Percentiles rank a stretch among this genome's conserved stretches.
These are phyloP conservation scores for Drosophila paracracens DNA, from an alignment of 2,888 invertebrate genomes.

Conservation along the genomic window DNA sequence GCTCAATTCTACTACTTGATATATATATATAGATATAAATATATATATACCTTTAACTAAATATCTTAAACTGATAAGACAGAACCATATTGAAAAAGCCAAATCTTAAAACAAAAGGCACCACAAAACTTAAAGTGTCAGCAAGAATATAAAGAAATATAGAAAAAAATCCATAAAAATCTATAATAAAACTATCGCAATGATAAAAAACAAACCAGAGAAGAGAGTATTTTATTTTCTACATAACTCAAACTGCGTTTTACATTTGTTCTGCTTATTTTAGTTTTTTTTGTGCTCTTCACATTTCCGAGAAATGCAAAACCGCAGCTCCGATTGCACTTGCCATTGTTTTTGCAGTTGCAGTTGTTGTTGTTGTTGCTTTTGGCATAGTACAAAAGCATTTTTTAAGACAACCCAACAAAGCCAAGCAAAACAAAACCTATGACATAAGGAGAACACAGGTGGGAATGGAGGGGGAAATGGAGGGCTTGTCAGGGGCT, in stretches of 20 bases:
- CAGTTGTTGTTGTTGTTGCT: constrained; percentile 12
- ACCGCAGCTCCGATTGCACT: constrained; percentile 35
- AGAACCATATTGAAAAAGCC: background rate
- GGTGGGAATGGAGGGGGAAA: background rate
- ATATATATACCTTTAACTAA: background rate
- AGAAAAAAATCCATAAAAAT: background rate
- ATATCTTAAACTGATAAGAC: background rate
- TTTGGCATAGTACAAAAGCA: constrained; percentile 21
- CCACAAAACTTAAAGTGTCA: background rate
- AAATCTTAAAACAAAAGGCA: too few relatives aligned
- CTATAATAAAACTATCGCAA: background rate
- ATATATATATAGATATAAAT: too few relatives aligned
- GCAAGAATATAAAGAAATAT: background rate
- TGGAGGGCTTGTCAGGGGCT: background rate
- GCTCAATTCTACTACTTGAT: background rate
- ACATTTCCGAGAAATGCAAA: constrained; percentile 15
- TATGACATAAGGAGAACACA: constrained; percentile 12
- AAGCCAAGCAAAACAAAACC: constrained; percentile 2
- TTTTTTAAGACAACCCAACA: constrained; percentile 1
- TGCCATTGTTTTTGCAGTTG: constrained; percentile 7
- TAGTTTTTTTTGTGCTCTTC: background rate
- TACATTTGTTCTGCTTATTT: constrained; percentile 1
- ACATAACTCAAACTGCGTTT: background rate
- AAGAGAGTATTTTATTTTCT: constrained; percentile 7
- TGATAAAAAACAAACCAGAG: background rate